Conservation (phyloP, 2,888 invertebrate genomes). For the Thyatira batis region DNA sequence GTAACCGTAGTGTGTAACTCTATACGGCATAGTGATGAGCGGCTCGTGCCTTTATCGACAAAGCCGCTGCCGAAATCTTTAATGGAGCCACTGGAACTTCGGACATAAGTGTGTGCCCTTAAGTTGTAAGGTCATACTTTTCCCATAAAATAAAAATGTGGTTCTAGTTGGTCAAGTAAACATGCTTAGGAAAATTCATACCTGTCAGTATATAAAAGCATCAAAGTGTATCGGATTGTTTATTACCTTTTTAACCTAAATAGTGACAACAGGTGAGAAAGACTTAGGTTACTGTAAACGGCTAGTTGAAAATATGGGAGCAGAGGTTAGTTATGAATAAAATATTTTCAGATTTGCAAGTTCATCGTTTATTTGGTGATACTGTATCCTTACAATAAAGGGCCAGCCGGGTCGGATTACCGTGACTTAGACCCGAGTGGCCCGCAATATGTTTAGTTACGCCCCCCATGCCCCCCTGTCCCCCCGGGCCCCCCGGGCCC, state of each 20-base stretch:
- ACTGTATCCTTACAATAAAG: slow-evolving; percentile 54
- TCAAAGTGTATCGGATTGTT: too few species aligned
- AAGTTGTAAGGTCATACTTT: too few species aligned
- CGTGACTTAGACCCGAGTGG: slow-evolving; percentile 53
- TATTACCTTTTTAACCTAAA: too few species aligned
- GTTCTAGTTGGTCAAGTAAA: too few species aligned
- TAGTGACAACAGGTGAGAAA: too few species aligned
- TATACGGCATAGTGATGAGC: slow-evolving; percentile 10
- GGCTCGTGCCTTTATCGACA: slow-evolving; percentile 33
- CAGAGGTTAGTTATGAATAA: background rate
- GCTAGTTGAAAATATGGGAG: too few species aligned
- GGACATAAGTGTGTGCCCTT: background rate
- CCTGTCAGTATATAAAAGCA: too few species aligned
- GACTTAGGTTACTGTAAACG: too few species aligned
- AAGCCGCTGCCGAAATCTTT: slow-evolving; percentile 30
- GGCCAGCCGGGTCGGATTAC: slow-evolving; percentile 60
- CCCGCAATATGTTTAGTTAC: slow-evolving; percentile 69
- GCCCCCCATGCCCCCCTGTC: slow-evolving; percentile 18
- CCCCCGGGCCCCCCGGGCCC: slow-evolving; percentile 16
- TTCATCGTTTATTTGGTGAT: slow-evolving; percentile 32
- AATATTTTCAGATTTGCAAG: slow-evolving; percentile 13
- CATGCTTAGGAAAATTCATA: too few species aligned
- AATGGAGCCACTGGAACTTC: slow-evolving; percentile 21
- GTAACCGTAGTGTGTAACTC: slow-evolving; percentile 3
- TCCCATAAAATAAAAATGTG: too few species aligned